Base-by-base conservation (phyloP, 1,140 invertebrate genomes). In the Bombus confusus region DNA sequence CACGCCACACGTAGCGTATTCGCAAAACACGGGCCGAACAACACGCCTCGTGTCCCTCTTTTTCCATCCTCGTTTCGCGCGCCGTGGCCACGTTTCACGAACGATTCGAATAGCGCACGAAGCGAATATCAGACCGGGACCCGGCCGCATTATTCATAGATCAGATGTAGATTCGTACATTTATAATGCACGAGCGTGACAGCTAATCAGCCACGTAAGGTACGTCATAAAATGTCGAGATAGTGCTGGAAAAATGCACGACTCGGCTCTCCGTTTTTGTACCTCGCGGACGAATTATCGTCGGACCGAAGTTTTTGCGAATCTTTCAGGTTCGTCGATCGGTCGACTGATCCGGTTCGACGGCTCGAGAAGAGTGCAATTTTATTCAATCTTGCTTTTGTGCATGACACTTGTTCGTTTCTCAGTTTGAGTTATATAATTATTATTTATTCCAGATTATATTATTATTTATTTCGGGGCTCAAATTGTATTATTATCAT, bases 181-280 rank as follows among this genome's bases (percentile, higher is more conserved):
- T 91, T 88, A 90, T 91, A 91, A 91, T 90, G 89, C 90, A 90
- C 72, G 90, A 91, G 89, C 90, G 90, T 91, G 90, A 90, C 90
- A 91, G 90, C 72, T 90, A 90, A 90, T 91, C 90, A 91, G 90
- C 89, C 81, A 88, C 86, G 89, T 90, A 91, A 91, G 89, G 84
- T 64, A 80, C 87, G 90, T 90, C 90, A 86, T 91, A 91, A 91
- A 91, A 91, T 84, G 90, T 91, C 90, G 80, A 91, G 90, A 91
- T 91, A 91, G 86, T 76, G 83, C 47, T 83, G 83, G 86, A 86
- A 91, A 62, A 91, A 91, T 88, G 86, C 77, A 86, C 86, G 34
- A n/a, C 57, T 41, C 28, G 9, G 1, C 34, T 62, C 3, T 62
- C 25, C 2, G 4, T 66, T 66, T 66, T 64, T 64, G 28, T n/a